Evolutionary conservation across 2,888 invertebrate species (phyloP).

Genomic region (Mythimna albipuncta): DNA sequence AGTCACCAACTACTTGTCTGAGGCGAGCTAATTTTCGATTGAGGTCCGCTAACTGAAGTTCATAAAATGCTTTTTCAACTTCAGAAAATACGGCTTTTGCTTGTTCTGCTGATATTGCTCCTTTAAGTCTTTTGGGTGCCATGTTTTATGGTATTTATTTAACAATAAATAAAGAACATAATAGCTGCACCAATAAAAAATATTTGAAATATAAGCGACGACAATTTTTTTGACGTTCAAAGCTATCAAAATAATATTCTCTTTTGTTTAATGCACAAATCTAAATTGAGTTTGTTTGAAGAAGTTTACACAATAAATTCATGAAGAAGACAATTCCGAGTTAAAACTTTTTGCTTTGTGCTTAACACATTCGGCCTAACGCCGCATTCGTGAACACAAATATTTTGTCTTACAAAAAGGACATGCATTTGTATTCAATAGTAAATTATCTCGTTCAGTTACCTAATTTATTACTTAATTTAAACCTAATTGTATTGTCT

Average conservation of each 20-base stretch:
- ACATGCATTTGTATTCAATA: too few species aligned
- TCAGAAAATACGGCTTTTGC: conserved; percentile 88
- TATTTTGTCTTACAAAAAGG: too few species aligned
- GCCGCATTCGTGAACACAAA: too few species aligned
- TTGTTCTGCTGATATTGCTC: conserved; percentile 72
- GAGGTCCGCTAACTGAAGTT: conserved; percentile 95
- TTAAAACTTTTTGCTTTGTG: conserved; percentile 2
- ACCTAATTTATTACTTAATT: too few species aligned
- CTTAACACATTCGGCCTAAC: neutral
- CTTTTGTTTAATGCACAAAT: neutral
- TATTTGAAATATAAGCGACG: conserved; percentile 19
- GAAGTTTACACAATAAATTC: too few species aligned
- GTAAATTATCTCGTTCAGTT: too few species aligned
- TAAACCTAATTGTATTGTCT: too few species aligned
- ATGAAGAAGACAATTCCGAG: neutral
- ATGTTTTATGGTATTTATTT: conserved; percentile 66
- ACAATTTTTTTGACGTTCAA: conserved; percentile 13
- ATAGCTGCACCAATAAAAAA: neutral
- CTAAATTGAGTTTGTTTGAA: neutral
- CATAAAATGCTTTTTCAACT: conserved; percentile 95
- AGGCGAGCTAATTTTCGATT: conserved; percentile 95
- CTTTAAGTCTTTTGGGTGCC: conserved; percentile 84
- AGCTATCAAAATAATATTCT: neutral
- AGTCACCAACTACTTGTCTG: conserved; percentile 91
- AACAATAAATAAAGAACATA: conserved; percentile 22